phyloP scores from a whole-genome alignment of 2,797 vertebrate species.

The Characodon lateralis region DNA sequence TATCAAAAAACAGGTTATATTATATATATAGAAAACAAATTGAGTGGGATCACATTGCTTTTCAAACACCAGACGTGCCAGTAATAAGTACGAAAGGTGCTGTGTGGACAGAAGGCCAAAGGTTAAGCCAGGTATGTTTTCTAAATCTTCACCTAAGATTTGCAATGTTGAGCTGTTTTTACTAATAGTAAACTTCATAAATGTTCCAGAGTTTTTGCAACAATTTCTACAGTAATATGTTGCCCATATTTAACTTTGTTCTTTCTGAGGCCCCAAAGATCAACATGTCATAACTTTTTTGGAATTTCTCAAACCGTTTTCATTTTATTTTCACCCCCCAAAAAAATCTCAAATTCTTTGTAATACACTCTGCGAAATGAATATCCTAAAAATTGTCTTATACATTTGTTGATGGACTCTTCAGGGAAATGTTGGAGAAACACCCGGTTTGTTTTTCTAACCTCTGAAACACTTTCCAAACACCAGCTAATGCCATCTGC shows the following conservation, averaged over 20 bases:
- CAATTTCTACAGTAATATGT: not conserved
- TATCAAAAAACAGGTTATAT: not conserved
- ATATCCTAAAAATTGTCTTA: not conserved
- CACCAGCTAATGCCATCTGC: not conserved
- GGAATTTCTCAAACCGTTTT: not conserved
- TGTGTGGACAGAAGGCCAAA: not conserved
- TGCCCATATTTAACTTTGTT: not conserved
- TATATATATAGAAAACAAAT: not conserved
- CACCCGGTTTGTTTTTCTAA: not conserved
- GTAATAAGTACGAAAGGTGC: not conserved
- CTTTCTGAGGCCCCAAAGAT: not conserved
- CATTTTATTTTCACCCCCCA: not conserved
- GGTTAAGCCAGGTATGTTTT: not conserved
- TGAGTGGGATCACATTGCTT: not conserved
- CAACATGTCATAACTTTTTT: not conserved
- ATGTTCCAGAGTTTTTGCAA: not conserved
- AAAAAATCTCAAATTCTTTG: not conserved
- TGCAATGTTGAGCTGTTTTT: not conserved
- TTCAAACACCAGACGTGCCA: not conserved
- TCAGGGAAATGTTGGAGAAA: not conserved
- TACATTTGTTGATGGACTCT: not conserved
- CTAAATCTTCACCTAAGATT: not conserved
- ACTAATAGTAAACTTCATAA: too few species aligned
- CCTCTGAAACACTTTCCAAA: not conserved
- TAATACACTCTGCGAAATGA: not conserved